Evolutionary conservation across 1,140 invertebrate species (phyloP).

Genomic region (Acyrthosiphon pisum): DNA sequence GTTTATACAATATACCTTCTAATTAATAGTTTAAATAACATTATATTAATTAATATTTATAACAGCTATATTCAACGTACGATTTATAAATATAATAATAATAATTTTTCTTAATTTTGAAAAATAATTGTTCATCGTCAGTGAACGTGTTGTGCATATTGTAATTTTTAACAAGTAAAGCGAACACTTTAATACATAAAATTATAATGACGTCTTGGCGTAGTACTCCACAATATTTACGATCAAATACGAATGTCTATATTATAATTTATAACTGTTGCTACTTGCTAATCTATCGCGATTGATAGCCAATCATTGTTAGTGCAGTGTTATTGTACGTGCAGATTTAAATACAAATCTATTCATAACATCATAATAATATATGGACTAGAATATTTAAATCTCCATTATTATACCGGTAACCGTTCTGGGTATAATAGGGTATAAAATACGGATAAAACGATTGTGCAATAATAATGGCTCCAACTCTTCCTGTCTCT

Average conservation of each 20-base stretch:
- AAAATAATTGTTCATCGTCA: neutral
- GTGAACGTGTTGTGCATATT: neutral
- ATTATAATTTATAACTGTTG: neutral
- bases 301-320: neutral
- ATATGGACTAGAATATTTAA: neutral
- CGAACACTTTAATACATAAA: neutral
- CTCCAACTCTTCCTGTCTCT: neutral
- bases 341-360: neutral
- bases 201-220: neutral
- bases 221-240: neutral
- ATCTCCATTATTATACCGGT: neutral
- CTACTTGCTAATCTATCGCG: neutral
- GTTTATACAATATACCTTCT: neutral
- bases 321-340: neutral
- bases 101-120: neutral
- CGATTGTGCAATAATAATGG: neutral
- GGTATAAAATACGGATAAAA: neutral
- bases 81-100: neutral
- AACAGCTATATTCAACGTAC: neutral
- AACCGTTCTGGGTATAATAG: neutral
- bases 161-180: neutral
- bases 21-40: neutral
- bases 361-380: neutral
- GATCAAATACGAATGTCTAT: neutral
- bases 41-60: neutral